These are phyloP conservation scores for Caerostris darwini DNA, from an alignment of 1,140 invertebrate species.

Conservation along the genomic window DNA sequence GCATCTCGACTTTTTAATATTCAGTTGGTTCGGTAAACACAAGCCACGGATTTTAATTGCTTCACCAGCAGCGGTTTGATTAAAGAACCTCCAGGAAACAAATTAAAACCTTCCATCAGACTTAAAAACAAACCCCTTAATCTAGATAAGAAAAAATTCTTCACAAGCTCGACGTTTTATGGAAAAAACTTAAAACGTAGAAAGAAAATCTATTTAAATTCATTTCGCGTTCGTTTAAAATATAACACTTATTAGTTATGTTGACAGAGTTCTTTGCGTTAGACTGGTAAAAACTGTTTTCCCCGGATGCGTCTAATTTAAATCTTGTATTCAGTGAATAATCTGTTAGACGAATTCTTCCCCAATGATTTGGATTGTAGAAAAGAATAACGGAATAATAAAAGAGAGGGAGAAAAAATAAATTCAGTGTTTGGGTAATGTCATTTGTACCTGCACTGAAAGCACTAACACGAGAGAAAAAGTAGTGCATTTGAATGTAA, in stretches of 20 bases:
- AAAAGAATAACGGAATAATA: not conserved
- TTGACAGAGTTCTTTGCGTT: not conserved
- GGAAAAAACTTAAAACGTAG: not conserved
- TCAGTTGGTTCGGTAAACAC: too few species aligned
- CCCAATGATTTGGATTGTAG: not conserved
- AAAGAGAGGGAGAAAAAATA: not conserved
- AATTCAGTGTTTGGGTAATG: not conserved
- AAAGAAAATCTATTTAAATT: not conserved
- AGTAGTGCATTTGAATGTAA: constrained; percentile 13
- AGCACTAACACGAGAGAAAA: not conserved
- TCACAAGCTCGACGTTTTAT: not conserved
- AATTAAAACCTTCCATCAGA: not conserved
- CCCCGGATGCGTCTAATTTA: not conserved
- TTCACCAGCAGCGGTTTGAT: not conserved
- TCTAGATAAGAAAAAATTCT: not conserved
- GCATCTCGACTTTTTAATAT: too few species aligned
- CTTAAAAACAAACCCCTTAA: not conserved
- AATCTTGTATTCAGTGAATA: not conserved
- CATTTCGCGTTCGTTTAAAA: not conserved
- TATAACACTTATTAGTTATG: not conserved
- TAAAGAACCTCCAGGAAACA: not conserved
- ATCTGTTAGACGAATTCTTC: not conserved
- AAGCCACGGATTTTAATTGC: not conserved
- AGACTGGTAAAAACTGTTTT: not conserved
- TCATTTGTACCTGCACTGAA: not conserved